These are phyloP conservation scores for Protodeltote pygarga DNA, from an alignment of 2,888 invertebrate species.

Conservation along the genomic window DNA sequence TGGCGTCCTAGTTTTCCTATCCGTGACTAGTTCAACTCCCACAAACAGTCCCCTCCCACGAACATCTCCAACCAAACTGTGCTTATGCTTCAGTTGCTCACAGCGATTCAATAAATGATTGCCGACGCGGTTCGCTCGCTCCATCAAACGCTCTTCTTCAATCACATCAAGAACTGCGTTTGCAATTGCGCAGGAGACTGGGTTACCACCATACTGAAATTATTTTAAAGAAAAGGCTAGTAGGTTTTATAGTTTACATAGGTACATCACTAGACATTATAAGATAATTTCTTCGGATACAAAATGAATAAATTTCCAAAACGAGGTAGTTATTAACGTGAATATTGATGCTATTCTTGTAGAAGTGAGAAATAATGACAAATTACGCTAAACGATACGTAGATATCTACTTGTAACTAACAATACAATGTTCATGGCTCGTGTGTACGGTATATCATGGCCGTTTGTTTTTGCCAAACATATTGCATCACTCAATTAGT, in stretches of 20 bases:
- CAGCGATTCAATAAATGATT: constrained; percentile 91
- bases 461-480: constrained; percentile 25
- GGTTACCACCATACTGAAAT: constrained; percentile 98
- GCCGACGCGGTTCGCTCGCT: constrained; percentile 94
- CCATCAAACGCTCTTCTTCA: constrained; percentile 93
- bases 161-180: constrained; percentile 98
- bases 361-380: constrained; percentile 3
- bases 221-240: background rate
- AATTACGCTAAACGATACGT: constrained; percentile 15
- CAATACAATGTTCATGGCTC: too few relatives aligned
- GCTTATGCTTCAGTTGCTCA: constrained; percentile 90
- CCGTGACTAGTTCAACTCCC: constrained; percentile 96
- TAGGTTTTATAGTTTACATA: too few relatives aligned
- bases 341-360: background rate
- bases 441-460: constrained; percentile 17
- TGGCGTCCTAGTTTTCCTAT: constrained; percentile 91
- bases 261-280: too few relatives aligned
- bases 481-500: constrained; percentile 29
- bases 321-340: background rate
- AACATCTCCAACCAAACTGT: constrained; percentile 94
- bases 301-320: constrained; percentile 6
- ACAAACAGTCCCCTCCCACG: constrained; percentile 97
- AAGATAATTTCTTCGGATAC: too few relatives aligned
- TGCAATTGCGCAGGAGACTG: constrained; percentile 98
- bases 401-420: background rate